Evolutionary conservation across 2,797 vertebrate genomes (phyloP), one percentile per base, ranked within the genome.

Genomic region (Lagodon rhomboides): DNA sequence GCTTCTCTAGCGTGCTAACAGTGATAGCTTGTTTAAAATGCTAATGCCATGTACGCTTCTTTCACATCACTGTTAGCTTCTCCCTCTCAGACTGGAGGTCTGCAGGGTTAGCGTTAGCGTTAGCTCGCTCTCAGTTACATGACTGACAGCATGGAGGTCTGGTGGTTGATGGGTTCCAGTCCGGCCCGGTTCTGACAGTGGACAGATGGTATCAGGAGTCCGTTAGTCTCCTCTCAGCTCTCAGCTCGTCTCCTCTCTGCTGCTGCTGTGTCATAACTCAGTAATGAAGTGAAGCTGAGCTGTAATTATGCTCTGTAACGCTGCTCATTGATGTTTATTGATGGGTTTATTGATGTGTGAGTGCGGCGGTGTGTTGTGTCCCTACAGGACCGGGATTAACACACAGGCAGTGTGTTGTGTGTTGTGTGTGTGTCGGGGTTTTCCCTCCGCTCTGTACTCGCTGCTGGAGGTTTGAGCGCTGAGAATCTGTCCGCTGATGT

Each of bases 281-380:
- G 27, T 67, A 22, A 58, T 18, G 73, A 68, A 38, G 73, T 1
- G 44, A 66, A 12, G 30, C 1, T 34, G 38, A 63, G 44, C 1
- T 74, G 63, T 72, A 30, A 58, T 54, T 55, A 41, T 43, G 30
- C 27, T 62, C 34, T 63, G 61, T 12, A 53, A 23, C 61, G 0
- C 6, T 1, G 17, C 34, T 62, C 16, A 44, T 50, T 72, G 68
- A 71, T 13, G 49, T 38, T 65, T 66, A 65, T 53, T 54, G 20
- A 70, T 66, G 61, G 17, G 20, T 55, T 43, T 54, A 34, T 60
- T 49, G 77, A 68, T 0, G 1, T 68, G 2, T 12, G 73, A 54
- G 38, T 59, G 65, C 5, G 61, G 46, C 12, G 38, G 3, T 15
- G 56, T n/a, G 72, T 34, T 46, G 25, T 61, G 73, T 61, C 72